Evolutionary conservation across 2,113 vertebrate species (phyloP), one percentile per base, ranked within the genome.

Genomic region (Thryonomys swinderianus): DNA sequence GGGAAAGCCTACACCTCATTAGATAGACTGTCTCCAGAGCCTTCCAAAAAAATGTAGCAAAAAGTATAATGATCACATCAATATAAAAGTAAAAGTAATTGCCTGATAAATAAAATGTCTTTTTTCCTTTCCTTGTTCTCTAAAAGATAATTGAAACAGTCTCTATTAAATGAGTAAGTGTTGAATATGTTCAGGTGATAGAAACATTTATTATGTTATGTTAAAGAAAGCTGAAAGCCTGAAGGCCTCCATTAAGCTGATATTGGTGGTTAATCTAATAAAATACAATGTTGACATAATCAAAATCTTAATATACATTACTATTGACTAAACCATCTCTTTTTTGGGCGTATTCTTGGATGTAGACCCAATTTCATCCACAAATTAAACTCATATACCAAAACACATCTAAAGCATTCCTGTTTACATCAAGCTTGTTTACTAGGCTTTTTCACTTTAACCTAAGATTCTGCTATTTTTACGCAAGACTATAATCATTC

Each of bases 401-500:
- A 67, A 74, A 67, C 40, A 83, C 30, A 62, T 23, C 14, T 74
- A 27, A 96, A 89, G 17, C 2, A 42, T 67, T 94, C 89, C 84
- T 85, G 45, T 79, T 93, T 93, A 92, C 82, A 69, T 88, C 37
- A 34, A 91, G 85, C 30, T 91, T 95, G 16, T 95, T 93, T 88
- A 94, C 76, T 66, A 88, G 83, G 73, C 71, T 76, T 85, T 76
- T 81, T 95, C 53, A 89, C 42, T 92, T 94, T 84, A 90, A 90
- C 42, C 32, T 66, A 92, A 96, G 87, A 91, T 67, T 86, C 84
- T 97, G 88, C 79, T 96, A 30, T 94, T 95, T 97, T 96, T 97
- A 91, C 81, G 86, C n/a, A 94, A 91, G 85, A 96, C 73, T 95
- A 79, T 95, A 97, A 95, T 98, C 96, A 95, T 97, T 96, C 90